Base-by-base conservation (phyloP, 2,888 invertebrate species). In the Charanyca ferruginea region DNA sequence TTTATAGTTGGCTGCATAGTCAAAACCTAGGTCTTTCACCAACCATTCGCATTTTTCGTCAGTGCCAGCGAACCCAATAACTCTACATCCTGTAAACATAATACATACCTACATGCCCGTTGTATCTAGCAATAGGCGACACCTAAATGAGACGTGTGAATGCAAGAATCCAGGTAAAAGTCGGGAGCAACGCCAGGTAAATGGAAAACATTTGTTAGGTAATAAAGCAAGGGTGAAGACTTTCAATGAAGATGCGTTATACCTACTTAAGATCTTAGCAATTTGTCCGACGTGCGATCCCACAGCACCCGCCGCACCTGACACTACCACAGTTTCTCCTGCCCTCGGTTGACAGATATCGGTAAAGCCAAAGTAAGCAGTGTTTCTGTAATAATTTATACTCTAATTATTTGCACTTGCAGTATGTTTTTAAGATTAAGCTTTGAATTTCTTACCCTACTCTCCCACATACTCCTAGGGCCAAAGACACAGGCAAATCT, bases 221-320 rank as follows among this genome's bases (percentile, higher is more conserved):
- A 44, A 38, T 48, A 32, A 11, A 49, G 49, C 23, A 16, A 25
- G 18, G 3, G 11, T 23, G 13, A 7, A 23, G 44, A 28, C 6
- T 23, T 18, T 20, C 22, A 1, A 25, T 25, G 18, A 47, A 42
- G 28, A 52, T 42, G 35, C 25, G 20, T 23, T 45, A 4, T 35
- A 41, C 66, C 42, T 79, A 94, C 96, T 97, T 87, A 96, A 94
- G 64, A 97, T 96, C 89, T 97, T 97, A 0, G 97, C 98, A 71
- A 98, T 97, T 91, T 98, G 98, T 18, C 97, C 97, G 3, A 97
- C 97, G 47, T 96, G 95, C 69, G 96, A 96, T 22, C 98, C 98
- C 4, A 98, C 97, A 11, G 97, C 97, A 5, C 98, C 98, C 0
- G 97, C 97, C 2, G 97, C 97, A 6, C 96, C 96, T 5, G 96